Evolutionary conservation across 2,113 vertebrate species (phyloP), one percentile per base, ranked within the genome.

Genomic region (Leptosomus discolor): DNA sequence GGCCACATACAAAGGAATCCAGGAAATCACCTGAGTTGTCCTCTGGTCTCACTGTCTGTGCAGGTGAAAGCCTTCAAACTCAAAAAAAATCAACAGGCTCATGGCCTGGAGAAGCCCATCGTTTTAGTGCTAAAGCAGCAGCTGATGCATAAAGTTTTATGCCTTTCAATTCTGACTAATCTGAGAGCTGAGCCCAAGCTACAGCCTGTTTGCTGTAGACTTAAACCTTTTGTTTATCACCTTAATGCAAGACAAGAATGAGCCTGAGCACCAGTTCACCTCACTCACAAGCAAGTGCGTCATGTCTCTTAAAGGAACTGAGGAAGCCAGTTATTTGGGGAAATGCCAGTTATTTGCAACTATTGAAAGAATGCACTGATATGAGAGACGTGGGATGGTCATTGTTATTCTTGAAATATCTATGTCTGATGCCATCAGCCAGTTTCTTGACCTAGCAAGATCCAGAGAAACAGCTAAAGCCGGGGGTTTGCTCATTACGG

Each of bases 161-260:
- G 6, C 80, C 79, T 92, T 74, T 75, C 51, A 65, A 75, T 91
- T 46, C 88, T 91, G 94, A 95, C 68, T 92, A 80, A 97, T 51
- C 53, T 11, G 60, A 91, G 85, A 91, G 69, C 88, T 27, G 73
- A 64, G 7, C 90, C 80, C 83, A 85, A 89, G 88, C 45, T 84
- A 39, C 69, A 96, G 88, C 71, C 61, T 94, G 86, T 70, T 92
- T 64, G 69, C 65, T 78, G 16, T 26, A 45, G 60, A 63, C 68
- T 89, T 48, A 60, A 94, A 84, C 57, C 76, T 89, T 78, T 79
- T 95, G 87, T 90, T 97, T 96, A 64, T 68, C 91, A 71, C 80
- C 83, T 89, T n/a, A 18, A 48, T 34, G 15, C 36, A 41, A 96
- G 89, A 6, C 87, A 94, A 76, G 93, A 87, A 84, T 1, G 65